Conservation (phyloP, 92 coral and sea anemone species). For the Umimayanthus kanabou region DNA sequence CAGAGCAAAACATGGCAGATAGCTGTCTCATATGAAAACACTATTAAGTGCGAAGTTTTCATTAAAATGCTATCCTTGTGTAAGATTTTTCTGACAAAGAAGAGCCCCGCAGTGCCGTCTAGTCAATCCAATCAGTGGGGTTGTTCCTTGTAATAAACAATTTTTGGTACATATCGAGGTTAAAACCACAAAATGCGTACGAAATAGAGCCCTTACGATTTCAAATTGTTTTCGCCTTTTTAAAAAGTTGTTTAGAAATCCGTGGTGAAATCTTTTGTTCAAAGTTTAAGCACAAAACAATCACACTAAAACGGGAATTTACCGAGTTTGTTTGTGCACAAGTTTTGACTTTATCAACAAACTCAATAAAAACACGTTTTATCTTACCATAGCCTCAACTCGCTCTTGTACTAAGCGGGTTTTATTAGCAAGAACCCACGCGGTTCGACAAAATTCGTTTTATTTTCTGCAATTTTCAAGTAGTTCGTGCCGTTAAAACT, state of each 20-base stretch:
- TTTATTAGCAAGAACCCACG: not conserved
- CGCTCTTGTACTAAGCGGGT: not conserved
- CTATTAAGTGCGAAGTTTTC: not conserved
- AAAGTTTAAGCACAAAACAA: not conserved
- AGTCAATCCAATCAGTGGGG: not conserved
- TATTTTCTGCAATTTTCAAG: not conserved
- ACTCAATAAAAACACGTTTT: not conserved
- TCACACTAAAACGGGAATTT: constrained; percentile 3
- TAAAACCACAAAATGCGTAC: constrained; percentile 3
- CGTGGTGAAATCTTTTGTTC: not conserved
- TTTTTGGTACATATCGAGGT: not conserved
- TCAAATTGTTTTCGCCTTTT: not conserved
- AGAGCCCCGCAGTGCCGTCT: not conserved
- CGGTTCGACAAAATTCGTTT: not conserved
- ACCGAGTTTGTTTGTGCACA: constrained; percentile 6
- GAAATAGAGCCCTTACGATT: not conserved
- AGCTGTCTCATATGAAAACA: too few species aligned
- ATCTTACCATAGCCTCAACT: not conserved
- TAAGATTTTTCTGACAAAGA: not conserved
- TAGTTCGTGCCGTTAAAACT: too few species aligned
- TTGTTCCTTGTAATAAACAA: not conserved
- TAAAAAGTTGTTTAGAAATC: constrained; percentile 6
- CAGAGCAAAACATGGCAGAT: too few species aligned
- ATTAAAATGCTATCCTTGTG: not conserved
- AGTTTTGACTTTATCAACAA: constrained; percentile 12